phyloP scores from a whole-genome alignment of 2,888 invertebrate genomes.

The Zootermopsis nevadensis region DNA sequence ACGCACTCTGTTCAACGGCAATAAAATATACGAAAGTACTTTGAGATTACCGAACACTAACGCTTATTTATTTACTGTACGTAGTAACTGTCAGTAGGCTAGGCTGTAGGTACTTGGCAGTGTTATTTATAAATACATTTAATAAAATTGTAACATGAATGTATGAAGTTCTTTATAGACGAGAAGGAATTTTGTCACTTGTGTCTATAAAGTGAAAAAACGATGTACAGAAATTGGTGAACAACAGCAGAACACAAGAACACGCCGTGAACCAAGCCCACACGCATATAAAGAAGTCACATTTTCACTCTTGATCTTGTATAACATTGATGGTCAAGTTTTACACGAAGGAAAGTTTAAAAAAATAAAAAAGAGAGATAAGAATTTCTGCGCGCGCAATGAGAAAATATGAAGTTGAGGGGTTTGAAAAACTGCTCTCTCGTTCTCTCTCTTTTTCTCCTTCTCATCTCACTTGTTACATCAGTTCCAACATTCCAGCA shows the following conservation, averaged over 20 bases:
- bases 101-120: too few relatives aligned
- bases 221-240: too few relatives aligned
- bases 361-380: background rate
- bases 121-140: too few relatives aligned
- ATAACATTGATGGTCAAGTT: constrained; percentile 27
- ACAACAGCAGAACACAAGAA: background rate
- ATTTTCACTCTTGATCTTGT: constrained; percentile 24
- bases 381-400: constrained; percentile 39
- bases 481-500: constrained; percentile 38
- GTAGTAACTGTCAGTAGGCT: too few relatives aligned
- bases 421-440: constrained; percentile 20
- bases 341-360: constrained; percentile 16
- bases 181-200: too few relatives aligned
- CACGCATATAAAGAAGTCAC: background rate
- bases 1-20: too few relatives aligned
- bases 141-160: too few relatives aligned
- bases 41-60: too few relatives aligned
- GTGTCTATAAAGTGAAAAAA: too few relatives aligned
- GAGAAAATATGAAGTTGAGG: constrained; percentile 37
- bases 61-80: too few relatives aligned
- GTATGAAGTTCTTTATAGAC: too few relatives aligned
- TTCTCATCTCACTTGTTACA: constrained; percentile 11
- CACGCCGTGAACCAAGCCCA: background rate
- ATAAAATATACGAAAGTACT: too few relatives aligned
- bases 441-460: background rate